A percentile compares a stretch with the other conserved stretches of the same genome.
phyloP scores from a whole-genome alignment of 2,113 vertebrate genomes.

The Chionis minor region DNA sequence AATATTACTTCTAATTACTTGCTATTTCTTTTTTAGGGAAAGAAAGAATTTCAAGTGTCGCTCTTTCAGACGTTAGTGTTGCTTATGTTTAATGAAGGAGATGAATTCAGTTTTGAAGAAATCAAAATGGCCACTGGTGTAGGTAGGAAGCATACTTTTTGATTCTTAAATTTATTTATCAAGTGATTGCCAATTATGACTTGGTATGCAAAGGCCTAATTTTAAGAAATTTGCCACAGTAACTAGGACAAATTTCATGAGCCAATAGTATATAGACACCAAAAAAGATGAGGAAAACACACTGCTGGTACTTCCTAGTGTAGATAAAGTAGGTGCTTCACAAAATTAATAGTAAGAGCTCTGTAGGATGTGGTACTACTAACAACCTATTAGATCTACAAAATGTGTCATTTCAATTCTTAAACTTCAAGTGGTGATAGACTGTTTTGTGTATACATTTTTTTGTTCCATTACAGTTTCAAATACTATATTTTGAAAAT shows the following conservation, averaged over 20 bases:
- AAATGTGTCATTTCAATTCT: neutral
- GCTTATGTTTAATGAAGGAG: slow-evolving; percentile 85
- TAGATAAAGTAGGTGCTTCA: neutral
- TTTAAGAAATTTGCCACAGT: neutral
- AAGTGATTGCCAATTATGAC: neutral
- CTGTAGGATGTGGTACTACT: neutral
- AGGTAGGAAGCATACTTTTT: slow-evolving; percentile 66
- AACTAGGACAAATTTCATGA: neutral
- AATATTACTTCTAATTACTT: neutral
- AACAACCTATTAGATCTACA: neutral
- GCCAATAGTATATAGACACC: neutral
- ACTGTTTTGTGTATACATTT: neutral
- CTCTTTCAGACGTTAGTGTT: slow-evolving; percentile 84
- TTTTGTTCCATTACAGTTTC: neutral
- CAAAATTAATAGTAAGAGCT: neutral
- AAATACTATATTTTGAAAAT: neutral
- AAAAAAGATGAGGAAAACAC: neutral
- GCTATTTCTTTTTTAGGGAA: slow-evolving; percentile 69
- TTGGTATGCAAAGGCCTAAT: neutral
- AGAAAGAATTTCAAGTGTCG: slow-evolving; percentile 83
- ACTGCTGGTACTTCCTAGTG: neutral
- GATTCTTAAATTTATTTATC: neutral
- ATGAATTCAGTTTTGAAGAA: slow-evolving; percentile 82
- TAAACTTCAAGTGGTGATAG: neutral
- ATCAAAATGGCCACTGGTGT: slow-evolving; percentile 80